Base-by-base conservation (phyloP, 2,888 invertebrate species). In the Pachycephus smyrnensis region DNA sequence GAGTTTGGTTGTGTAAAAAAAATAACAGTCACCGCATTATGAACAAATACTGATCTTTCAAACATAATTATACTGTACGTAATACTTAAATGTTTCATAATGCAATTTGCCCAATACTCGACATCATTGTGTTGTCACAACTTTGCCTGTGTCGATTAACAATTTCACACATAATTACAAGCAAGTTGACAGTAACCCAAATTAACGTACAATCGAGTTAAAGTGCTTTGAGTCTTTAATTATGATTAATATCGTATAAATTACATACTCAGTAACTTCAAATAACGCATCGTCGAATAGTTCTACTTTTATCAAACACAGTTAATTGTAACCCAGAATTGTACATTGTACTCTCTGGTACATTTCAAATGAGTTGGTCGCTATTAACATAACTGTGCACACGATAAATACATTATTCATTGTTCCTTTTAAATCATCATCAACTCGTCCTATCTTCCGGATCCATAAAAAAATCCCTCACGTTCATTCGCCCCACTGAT, bases 341-440 rank as follows among this genome's bases (percentile, higher is more conserved):
- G 55, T 55, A 55, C 55, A 15, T 55, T 55, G 71, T 33, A 32
- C 32, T 71, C 77, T 77, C 77, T 77, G 77, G 71, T 75, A 77
- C 75, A 77, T 71, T 75, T 77, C 77, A 40, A 69, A 69, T 30
- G 23, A 75, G 55, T 71, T 55, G 36, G 75, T 75, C 77, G 30
- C 11, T 74, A 68, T 35, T 55, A 35, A 75, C 69, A 12, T 37
- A 71, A 75, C 68, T 36, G 68, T 77, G 68, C 69, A 40, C 12
- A 71, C 12, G 23, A 71, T 32, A 15, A 71, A 71, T 71, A 71
- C 71, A 32, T 71, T 71, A 71, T 71, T 33, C 71, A 55, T 55
- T 55, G 55, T 55, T 55, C 2, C 55, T 55, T 23, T 55, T 9
- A 55, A 55, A 55, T 55, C 23, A 55, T 55, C 23, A 23, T 55